Base-by-base conservation (phyloP, 2,113 vertebrate genomes). In the Sminthopsis crassicaudata region DNA sequence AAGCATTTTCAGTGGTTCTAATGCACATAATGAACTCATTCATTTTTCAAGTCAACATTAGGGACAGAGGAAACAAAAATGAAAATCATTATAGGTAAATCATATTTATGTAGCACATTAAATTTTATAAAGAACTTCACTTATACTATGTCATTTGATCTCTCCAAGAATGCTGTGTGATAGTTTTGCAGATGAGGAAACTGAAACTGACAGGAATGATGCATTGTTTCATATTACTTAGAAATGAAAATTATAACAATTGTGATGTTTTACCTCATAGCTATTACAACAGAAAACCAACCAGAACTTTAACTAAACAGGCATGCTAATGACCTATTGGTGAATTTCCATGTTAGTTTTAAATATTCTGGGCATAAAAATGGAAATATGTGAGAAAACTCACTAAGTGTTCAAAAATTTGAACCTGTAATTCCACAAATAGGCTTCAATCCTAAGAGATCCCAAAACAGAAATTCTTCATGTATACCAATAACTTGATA, bases 21-120 rank as follows among this genome's bases (percentile, higher is more conserved):
- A 19, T 8, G 16, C 2, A 95, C n/a, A 52, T 25, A 95, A 90
- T 7, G 89, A 84, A 95, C 2, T 90, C 46, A 95, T 90, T 94
- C 92, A 50, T 14, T 92, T 93, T 93, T 93, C 22, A 91, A 23
- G 54, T 60, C 51, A 93, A 24, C 55, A 89, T 88, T 53, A 53
- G 88, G 6, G 67, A 16, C 22, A 42, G 6, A 84, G 42, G 7
- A 84, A 84, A 42, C 14, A n/a, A 76, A 84, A 84, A 5, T n/a
- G 14, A 84, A 0, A 42, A n/a, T 76, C n/a, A 84, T 23, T 84
- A 22, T 22, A 84, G 5, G 2, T 42, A 42, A 6, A 19, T 84
- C 23, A n/a, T 5, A 76, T 76, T n/a, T 76, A n/a, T 42, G n/a
- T 76, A 76, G 36, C 16, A 22, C 1, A 8, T 22, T 84, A 84